phyloP scores from a whole-genome alignment of 2,888 invertebrate species.

The Sarcophaga carnaria region DNA sequence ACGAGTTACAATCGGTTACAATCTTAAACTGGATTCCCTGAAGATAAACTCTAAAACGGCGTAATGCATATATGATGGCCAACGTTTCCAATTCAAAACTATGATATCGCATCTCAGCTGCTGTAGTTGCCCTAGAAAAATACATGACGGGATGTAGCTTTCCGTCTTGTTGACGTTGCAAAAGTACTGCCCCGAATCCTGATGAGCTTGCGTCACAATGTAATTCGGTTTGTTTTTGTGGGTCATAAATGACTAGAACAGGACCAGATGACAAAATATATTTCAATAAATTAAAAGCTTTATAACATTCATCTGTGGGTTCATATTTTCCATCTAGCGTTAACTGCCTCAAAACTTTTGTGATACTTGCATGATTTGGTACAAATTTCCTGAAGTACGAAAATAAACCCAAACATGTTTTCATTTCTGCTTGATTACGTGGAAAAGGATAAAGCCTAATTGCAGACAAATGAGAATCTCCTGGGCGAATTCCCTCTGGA shows the following conservation, averaged over 20 bases:
- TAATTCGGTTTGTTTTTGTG: not conserved
- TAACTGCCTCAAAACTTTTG: not conserved
- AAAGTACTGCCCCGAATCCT: constrained; percentile 39
- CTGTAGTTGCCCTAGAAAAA: not conserved
- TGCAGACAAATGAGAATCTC: constrained; percentile 42
- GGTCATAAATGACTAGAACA: not conserved
- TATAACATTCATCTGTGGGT: constrained; percentile 29
- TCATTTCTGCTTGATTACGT: constrained; percentile 1
- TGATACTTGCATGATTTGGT: constrained; percentile 14
- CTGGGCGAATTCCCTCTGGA: constrained; percentile 49
- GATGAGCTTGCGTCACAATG: constrained; percentile 51
- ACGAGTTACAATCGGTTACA: not conserved
- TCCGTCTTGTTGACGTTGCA: constrained; percentile 41
- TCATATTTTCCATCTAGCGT: constrained; percentile 22
- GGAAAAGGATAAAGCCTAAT: constrained; percentile 42
- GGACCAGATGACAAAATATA: constrained; percentile 54
- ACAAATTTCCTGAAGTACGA: constrained; percentile 26
- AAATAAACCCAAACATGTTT: constrained; percentile 15
- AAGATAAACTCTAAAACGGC: constrained; percentile 44
- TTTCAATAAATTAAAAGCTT: constrained; percentile 46
- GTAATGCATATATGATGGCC: constrained; percentile 51
- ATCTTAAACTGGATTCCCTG: constrained; percentile 34
- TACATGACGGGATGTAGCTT: not conserved
- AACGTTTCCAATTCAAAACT: constrained; percentile 57
- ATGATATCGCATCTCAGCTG: constrained; percentile 38